Conservation (phyloP, 1,140 invertebrate genomes). For the Rhyacophila brunnea region DNA sequence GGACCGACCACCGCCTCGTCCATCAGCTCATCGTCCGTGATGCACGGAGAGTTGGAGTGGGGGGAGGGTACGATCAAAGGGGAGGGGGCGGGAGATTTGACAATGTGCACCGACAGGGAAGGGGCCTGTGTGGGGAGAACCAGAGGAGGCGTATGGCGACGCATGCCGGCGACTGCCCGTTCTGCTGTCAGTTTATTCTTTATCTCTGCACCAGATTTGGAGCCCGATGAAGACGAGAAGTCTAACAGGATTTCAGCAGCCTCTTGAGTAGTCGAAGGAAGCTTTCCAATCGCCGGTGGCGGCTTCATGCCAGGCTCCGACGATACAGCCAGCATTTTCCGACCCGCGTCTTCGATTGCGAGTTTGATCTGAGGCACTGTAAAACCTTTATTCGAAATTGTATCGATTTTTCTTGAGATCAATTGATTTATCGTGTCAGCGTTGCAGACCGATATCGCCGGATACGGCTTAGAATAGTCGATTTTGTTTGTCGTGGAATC, state of each 20-base stretch:
- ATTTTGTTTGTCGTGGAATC: constrained; percentile 14
- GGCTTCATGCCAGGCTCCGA: constrained; percentile 51
- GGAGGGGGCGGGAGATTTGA: constrained; percentile 74
- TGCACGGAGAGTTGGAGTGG: constrained; percentile 75
- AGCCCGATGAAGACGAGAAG: constrained; percentile 60
- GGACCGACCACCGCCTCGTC: constrained; percentile 80
- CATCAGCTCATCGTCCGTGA: constrained; percentile 87
- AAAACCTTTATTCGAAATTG: constrained; percentile 48
- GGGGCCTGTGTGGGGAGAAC: constrained; percentile 60
- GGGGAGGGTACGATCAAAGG: constrained; percentile 68
- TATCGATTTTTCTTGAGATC: constrained; percentile 21
- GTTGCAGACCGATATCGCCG: constrained; percentile 25
- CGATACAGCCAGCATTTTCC: constrained; percentile 21
- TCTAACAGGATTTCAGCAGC: constrained; percentile 63
- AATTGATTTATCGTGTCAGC: constrained; percentile 30
- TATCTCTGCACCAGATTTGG: constrained; percentile 28
- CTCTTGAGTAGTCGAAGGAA: constrained; percentile 56
- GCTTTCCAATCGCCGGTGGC: constrained; percentile 43
- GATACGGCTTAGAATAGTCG: constrained; percentile 25
- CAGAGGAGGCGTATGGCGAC: constrained; percentile 41
- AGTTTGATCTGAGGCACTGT: constrained; percentile 44
- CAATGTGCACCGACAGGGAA: constrained; percentile 72
- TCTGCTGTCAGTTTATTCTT: constrained; percentile 41
- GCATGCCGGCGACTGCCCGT: constrained; percentile 55
- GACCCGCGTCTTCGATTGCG: constrained; percentile 40